Base-by-base conservation (phyloP, 2,888 invertebrate genomes). In the Crematogaster levior region DNA sequence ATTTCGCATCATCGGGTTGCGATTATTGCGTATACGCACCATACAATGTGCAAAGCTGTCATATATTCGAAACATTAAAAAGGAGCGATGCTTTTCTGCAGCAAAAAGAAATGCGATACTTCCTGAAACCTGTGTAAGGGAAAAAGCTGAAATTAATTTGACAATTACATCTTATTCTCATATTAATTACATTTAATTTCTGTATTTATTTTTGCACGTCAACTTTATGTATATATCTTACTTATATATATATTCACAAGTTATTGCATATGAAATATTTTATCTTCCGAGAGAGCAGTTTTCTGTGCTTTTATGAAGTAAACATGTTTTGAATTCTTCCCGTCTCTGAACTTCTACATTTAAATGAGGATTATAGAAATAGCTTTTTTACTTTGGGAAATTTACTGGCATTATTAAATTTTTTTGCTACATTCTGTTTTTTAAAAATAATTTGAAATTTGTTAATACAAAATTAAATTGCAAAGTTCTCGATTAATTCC, bases 11-110 rank as follows among this genome's bases (percentile, higher is more conserved):
- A 37, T 51, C 63, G 65, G 21, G 12, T 81, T 74, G 30, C 51
- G 34, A 77, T 53, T 83, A 27, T 70, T 53, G 85, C 70, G 65
- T 79, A 40, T 4, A 56, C 53, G 63, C 51, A 10, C n/a, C 4
- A 3, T 5, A 43, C 27, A 88, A 88, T 88, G 46, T 53, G 77
- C 84, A 37, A 51, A 5, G 34, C 40, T 46, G 7, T 43, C 84
- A 40, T 48, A 80, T 85, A 46, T 46, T 82, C 30, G 30, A 63
- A 63, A 46, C n/a, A 51, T 18, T 30, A 56, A 18, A 81, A 73
- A 56, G 3, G 27, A 51, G 27, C 53, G 15, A 72, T 65, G 30
- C 21, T 66, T 77, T 53, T 77, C 66, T 3, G 51, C n/a, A 43
- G 1, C n/a, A 18, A 10, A 27, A 51, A 6, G 48, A 63, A 63